Percentiles rank a stretch among this genome's conserved stretches.
Conservation (phyloP, 2,113 vertebrate species). For the Bothrops jararaca region DNA sequence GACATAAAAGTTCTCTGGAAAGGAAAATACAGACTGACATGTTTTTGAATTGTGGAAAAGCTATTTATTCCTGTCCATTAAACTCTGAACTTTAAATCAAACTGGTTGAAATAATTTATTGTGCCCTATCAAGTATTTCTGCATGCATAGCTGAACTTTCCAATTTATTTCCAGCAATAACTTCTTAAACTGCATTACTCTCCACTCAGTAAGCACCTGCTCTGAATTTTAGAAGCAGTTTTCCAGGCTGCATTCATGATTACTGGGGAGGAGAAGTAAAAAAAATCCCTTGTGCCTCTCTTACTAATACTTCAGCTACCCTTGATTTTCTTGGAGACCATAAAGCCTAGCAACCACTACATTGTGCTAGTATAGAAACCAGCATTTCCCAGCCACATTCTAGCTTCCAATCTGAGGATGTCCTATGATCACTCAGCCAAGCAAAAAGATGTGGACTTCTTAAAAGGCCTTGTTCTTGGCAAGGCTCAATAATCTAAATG, state of each 20-base stretch:
- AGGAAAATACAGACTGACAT: not conserved
- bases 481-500: not conserved
- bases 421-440: not conserved
- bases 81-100: not conserved
- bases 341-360: not conserved
- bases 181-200: not conserved
- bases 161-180: not conserved
- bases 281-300: not conserved
- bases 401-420: not conserved
- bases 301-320: not conserved
- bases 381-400: not conserved
- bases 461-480: not conserved
- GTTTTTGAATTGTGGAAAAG: not conserved
- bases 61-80: not conserved
- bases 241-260: not conserved
- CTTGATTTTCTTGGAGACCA: not conserved
- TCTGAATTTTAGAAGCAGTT: not conserved
- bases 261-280: not conserved
- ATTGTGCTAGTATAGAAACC: not conserved
- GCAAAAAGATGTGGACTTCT: not conserved
- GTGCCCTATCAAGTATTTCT: not conserved
- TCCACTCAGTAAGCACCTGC: not conserved
- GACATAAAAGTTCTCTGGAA: not conserved
- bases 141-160: not conserved
- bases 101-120: not conserved